Base-by-base conservation (phyloP, 1,140 invertebrate genomes). In the Papilio xuthus region DNA sequence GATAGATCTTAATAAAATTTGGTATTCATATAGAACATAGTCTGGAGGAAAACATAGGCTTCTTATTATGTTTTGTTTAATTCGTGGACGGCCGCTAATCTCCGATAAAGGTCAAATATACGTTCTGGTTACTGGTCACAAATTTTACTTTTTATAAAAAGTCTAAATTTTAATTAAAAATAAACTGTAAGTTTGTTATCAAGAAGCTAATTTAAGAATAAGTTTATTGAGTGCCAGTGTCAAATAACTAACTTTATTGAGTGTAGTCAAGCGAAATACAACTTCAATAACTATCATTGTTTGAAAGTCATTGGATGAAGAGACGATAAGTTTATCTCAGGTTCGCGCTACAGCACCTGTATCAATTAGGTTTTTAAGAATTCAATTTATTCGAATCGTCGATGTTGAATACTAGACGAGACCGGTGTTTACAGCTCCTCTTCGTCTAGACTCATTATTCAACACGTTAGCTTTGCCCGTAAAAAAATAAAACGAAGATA, bases 381-480 rank as follows among this genome's bases (percentile, higher is more conserved):
- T 76, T 41, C 74, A 76, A 76, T 76, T 63, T 76, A 76, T 76
- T 76, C 50, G 28, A 41, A 76, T 76, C 28, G 28, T 76, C 23
- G 53, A 60, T 23, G 28, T 63, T 60, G 23, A 60, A 76, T 20
- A 63, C 32, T 4, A 37, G 74, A 28, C 42, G 47, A 75, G 28
- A 75, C 18, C 26, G 47, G 53, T 41, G 53, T 76, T 67, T 42
- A 76, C 56, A 76, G 53, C 74, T 63, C 73, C 28, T 75, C 53
- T 37, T 53, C 37, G 74, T 76, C 74, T 76, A 76, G 74, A 76
- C 74, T 76, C 74, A 76, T 76, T 76, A 76, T 76, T 60, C 74
- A 76, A 76, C 60, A 76, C 74, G 74, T 76, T 76, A 50, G 42
- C 26, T 74, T 4, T 53, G 28, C 32, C 44, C 72, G 63, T 76